phyloP scores from a whole-genome alignment of 2,888 invertebrate species.

The Ectemnius continuus region DNA sequence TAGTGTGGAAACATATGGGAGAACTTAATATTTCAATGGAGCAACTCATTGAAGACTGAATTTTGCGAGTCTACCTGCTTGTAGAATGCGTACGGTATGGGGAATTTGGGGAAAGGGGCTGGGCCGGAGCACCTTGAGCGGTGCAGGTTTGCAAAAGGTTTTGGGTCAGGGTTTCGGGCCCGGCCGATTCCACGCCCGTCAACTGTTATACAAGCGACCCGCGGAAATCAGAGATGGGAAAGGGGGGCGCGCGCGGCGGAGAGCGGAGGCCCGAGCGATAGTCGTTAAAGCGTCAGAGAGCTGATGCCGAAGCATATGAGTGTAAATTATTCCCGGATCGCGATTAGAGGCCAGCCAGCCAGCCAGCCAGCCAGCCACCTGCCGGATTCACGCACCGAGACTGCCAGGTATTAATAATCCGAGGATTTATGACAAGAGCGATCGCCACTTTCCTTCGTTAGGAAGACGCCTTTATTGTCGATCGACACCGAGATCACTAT shows the following conservation, averaged over 20 bases:
- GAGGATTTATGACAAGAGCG: constrained; percentile 57
- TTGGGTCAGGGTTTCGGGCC: too few relatives aligned
- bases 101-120: too few relatives aligned
- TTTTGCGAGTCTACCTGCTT: too few relatives aligned
- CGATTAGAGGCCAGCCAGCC: constrained; percentile 61
- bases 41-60: too few relatives aligned
- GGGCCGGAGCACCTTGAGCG: too few relatives aligned
- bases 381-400: constrained; percentile 63
- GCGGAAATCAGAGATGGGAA: constrained; percentile 40
- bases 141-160: too few relatives aligned
- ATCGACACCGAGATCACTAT: constrained; percentile 18
- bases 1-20: too few relatives aligned
- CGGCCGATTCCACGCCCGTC: too few relatives aligned
- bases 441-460: constrained; percentile 55
- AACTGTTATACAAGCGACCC: constrained; percentile 20
- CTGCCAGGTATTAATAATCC: constrained; percentile 64
- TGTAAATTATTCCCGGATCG: constrained; percentile 65
- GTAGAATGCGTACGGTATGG: too few relatives aligned
- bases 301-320: constrained; percentile 50
- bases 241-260: constrained; percentile 21
- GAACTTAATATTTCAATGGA: too few relatives aligned
- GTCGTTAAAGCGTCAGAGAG: constrained; percentile 56
- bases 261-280: constrained; percentile 15
- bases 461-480: constrained; percentile 53
- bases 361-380: constrained; percentile 63